These are phyloP conservation scores for Gopherus flavomarginatus DNA, from an alignment of 2,113 vertebrate species.

Conservation along the genomic window DNA sequence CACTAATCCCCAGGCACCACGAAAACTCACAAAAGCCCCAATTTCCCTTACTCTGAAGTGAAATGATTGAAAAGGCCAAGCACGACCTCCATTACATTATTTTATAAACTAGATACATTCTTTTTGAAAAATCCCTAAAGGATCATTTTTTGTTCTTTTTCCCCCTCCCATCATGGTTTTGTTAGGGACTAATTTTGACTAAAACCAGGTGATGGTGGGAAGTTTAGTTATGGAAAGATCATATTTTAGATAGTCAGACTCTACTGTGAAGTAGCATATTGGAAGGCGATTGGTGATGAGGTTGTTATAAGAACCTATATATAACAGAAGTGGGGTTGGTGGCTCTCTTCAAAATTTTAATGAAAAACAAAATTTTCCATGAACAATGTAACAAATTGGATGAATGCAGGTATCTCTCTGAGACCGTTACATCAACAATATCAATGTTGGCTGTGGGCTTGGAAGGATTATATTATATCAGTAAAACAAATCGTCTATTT, in stretches of 20 bases:
- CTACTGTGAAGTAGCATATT: background rate
- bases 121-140: background rate
- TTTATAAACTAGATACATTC: background rate
- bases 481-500: background rate
- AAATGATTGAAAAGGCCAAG: conserved; percentile 44
- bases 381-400: background rate
- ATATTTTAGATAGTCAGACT: no score
- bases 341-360: background rate
- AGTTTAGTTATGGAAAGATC: background rate
- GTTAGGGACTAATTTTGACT: background rate
- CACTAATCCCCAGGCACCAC: background rate
- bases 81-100: conserved; percentile 5
- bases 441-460: background rate
- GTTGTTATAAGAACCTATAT: no score
- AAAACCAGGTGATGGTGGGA: no score
- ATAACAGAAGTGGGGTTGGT: background rate
- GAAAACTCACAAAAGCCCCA: background rate
- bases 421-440: background rate
- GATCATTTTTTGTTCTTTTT: background rate
- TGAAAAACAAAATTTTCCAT: background rate
- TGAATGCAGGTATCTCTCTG: background rate
- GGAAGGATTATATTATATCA: background rate
- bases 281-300: background rate
- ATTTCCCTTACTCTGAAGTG: conserved; percentile 23
- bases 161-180: background rate